A percentile compares a stretch with the other conserved stretches of the same genome.
Evolutionary conservation across 2,113 vertebrate genomes (phyloP).

Genomic region (Scatophagus argus): DNA sequence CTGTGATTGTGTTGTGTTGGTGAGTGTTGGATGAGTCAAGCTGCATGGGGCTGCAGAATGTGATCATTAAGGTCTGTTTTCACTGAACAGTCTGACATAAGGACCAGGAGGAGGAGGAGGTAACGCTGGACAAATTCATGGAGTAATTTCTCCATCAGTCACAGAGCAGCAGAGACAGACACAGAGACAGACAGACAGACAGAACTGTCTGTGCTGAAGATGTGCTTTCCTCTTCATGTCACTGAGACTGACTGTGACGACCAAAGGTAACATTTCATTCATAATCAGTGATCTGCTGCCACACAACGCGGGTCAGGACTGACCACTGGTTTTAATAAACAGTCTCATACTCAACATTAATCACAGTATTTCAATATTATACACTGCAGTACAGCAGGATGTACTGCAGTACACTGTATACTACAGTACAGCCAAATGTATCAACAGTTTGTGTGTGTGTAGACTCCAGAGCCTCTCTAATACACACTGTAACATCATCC

Average conservation of each 20-base stretch:
- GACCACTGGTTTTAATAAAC: too few species aligned
- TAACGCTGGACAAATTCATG: constrained; percentile 36
- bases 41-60: not conserved
- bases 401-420: too few species aligned
- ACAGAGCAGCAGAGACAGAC: constrained; percentile 30
- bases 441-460: too few species aligned
- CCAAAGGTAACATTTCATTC: too few species aligned
- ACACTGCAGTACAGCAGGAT: too few species aligned
- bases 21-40: constrained; percentile 2
- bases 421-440: too few species aligned
- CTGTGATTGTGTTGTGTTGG: not conserved
- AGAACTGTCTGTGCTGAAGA: not conserved
- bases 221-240: not conserved
- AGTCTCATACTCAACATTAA: too few species aligned
- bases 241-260: not conserved
- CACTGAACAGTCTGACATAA: constrained; percentile 20
- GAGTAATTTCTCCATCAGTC: constrained; percentile 49
- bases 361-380: too few species aligned
- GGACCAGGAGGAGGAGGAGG: constrained; percentile 28
- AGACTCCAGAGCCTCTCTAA: too few species aligned
- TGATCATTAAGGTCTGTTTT: not conserved
- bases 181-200: not conserved
- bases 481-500: too few species aligned
- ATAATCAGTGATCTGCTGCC: too few species aligned
- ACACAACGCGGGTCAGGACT: too few species aligned